Conservation (phyloP, 2,797 vertebrate species). For the Octomys mimax region DNA sequence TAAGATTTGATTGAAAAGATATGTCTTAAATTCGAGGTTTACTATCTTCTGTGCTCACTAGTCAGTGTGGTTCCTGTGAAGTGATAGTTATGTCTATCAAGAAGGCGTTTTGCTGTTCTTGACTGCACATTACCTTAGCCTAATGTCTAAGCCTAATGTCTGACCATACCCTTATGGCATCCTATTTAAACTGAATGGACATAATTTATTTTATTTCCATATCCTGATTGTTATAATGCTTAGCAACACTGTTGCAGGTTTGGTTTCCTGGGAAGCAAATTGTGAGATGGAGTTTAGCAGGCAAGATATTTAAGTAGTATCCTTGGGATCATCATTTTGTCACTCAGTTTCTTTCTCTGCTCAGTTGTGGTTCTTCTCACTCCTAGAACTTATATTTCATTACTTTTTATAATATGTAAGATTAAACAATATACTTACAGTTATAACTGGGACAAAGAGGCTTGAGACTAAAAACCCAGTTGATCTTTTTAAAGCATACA, state of each 20-base stretch:
- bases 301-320: conserved; percentile 24
- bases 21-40: conserved; percentile 52
- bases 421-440: conserved; percentile 27
- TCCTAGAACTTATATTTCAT: conserved; percentile 44
- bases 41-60: conserved; percentile 50
- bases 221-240: conserved; percentile 53
- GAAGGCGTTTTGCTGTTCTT: conserved; percentile 41
- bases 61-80: conserved; percentile 15
- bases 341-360: conserved; percentile 7
- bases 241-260: conserved; percentile 31
- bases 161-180: conserved; percentile 11
- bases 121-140: neutral
- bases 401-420: conserved; percentile 61
- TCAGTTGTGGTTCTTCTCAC: conserved; percentile 49
- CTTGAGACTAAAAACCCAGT: conserved; percentile 46
- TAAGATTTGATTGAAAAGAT: conserved; percentile 52
- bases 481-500: neutral
- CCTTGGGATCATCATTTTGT: conserved; percentile 1
- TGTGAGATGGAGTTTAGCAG: conserved; percentile 49
- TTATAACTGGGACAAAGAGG: conserved; percentile 39
- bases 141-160: conserved; percentile 32
- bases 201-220: conserved; percentile 56
- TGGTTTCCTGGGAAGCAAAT: conserved; percentile 62
- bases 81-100: neutral
- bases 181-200: conserved; percentile 54